Evolutionary conservation across 2,113 vertebrate genomes (phyloP).

Genomic region (Lasiurus borealis): DNA sequence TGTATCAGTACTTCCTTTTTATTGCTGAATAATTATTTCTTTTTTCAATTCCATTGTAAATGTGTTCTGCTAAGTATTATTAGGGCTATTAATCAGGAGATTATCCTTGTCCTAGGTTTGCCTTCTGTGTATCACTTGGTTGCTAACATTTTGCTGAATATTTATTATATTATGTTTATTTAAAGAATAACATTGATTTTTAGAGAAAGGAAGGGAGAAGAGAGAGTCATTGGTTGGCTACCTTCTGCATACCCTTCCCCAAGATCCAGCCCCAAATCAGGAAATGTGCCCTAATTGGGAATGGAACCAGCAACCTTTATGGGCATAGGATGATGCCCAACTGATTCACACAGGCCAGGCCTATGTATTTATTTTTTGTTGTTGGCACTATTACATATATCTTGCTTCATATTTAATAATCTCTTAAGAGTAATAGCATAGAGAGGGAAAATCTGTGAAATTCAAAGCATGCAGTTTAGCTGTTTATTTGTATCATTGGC

Average conservation of each 20-base stretch:
- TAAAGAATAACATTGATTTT: too few species aligned
- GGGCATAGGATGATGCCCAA: too few species aligned
- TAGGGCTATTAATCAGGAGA: neutral
- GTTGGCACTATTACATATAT: too few species aligned
- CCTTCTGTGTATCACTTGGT: neutral
- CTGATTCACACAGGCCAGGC: too few species aligned
- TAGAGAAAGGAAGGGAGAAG: too few species aligned
- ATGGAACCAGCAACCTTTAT: too few species aligned
- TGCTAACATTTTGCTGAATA: neutral
- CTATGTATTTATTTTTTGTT: too few species aligned
- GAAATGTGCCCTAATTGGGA: too few species aligned
- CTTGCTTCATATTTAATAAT: neutral
- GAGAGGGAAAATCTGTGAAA: neutral
- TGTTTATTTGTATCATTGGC: neutral
- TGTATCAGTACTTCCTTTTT: neutral
- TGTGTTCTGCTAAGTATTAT: neutral
- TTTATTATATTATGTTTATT: too few species aligned
- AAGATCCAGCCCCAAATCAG: too few species aligned
- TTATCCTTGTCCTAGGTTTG: neutral
- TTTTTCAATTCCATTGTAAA: neutral
- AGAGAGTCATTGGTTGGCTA: too few species aligned
- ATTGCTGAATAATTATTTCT: neutral
- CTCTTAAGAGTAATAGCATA: neutral
- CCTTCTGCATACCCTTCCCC: too few species aligned
- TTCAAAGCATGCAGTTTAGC: neutral